phyloP scores from a whole-genome alignment of 1,140 invertebrate species.

The Octopus bimaculoides region DNA sequence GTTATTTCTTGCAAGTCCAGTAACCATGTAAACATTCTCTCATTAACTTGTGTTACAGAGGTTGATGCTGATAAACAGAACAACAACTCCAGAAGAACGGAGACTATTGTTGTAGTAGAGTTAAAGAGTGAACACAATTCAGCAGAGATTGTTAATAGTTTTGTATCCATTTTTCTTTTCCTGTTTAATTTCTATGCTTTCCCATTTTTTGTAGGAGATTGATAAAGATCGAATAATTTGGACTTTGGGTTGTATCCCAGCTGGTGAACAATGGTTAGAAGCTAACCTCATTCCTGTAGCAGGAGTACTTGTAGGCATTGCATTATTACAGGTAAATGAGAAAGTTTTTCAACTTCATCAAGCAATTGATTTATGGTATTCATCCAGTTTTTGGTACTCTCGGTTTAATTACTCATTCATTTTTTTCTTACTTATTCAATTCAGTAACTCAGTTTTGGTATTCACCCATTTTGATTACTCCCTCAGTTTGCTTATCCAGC shows the following conservation, averaged over 20 bases:
- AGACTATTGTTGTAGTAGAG: too few species aligned
- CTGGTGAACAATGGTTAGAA: slow-evolving; percentile 92
- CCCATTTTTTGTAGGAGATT: slow-evolving; percentile 32
- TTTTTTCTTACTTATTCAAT: background rate
- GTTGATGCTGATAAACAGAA: too few species aligned
- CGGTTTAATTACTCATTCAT: background rate
- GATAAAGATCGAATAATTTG: slow-evolving; percentile 68
- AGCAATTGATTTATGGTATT: background rate
- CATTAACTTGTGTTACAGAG: too few species aligned
- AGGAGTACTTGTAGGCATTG: slow-evolving; percentile 69
- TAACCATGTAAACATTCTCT: too few species aligned
- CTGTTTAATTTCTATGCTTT: background rate
- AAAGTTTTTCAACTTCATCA: too few species aligned
- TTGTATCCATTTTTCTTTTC: too few species aligned
- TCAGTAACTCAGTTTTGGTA: background rate
- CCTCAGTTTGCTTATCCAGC: too few species aligned
- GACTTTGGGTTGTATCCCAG: slow-evolving; percentile 87
- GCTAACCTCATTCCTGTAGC: slow-evolving; percentile 85
- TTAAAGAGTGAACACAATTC: too few species aligned
- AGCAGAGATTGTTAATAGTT: too few species aligned
- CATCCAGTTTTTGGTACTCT: background rate
- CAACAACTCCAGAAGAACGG: too few species aligned
- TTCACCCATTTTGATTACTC: background rate
- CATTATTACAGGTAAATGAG: slow-evolving; percentile 49
- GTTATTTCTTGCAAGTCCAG: too few species aligned